These are phyloP conservation scores for Hyaena hyaena DNA, from an alignment of 2,113 vertebrate species.

Conservation along the genomic window DNA sequence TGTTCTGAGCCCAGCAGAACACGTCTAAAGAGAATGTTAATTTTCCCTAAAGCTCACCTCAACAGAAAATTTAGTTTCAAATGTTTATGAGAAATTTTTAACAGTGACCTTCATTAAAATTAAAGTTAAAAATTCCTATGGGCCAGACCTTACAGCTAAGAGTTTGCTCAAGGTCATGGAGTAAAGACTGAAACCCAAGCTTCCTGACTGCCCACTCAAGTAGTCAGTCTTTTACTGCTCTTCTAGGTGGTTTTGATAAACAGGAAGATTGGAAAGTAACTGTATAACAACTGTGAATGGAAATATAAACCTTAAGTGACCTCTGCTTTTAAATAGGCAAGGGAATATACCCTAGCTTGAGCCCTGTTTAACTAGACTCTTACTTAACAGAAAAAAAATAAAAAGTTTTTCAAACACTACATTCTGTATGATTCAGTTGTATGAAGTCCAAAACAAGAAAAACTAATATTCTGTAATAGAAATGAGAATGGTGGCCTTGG, in stretches of 20 bases:
- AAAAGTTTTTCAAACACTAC: not conserved
- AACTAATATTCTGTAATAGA: not conserved
- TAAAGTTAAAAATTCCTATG: not conserved
- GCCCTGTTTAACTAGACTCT: not conserved
- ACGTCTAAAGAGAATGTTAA: not conserved
- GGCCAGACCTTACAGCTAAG: not conserved
- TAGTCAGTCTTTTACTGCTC: not conserved
- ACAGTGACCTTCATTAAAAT: not conserved
- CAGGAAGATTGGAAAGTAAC: not conserved
- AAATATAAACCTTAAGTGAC: not conserved
- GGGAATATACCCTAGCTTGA: not conserved
- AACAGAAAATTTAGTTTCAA: not conserved
- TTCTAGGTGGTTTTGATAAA: not conserved
- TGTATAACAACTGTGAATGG: not conserved
- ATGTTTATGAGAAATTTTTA: not conserved
- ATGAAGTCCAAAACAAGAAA: not conserved
- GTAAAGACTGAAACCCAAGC: not conserved
- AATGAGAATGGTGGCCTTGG: not conserved
- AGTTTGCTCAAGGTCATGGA: not conserved
- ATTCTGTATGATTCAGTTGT: not conserved
- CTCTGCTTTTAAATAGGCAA: not conserved
- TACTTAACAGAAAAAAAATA: not conserved
- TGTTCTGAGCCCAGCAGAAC: not conserved
- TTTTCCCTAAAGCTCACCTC: not conserved
- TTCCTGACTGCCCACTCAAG: not conserved